phyloP scores from a whole-genome alignment of 2,113 vertebrate genomes.

The Bagarius yarrelli region DNA sequence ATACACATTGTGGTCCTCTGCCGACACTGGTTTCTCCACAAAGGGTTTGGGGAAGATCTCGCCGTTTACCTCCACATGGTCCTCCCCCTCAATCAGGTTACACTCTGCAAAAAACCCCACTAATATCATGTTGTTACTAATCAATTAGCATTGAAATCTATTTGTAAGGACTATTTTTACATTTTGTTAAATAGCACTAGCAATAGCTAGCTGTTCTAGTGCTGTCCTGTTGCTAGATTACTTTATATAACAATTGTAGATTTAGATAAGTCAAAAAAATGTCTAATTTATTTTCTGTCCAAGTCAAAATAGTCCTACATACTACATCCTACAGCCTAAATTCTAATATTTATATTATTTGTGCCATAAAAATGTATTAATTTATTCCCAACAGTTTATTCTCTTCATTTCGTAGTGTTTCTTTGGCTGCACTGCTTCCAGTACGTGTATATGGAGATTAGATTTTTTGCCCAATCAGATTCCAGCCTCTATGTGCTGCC shows the following conservation, averaged over 20 bases:
- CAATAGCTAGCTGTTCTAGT: neutral
- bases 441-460: no score
- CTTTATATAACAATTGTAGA: neutral
- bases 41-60: constrained; percentile 96
- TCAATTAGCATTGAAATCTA: neutral
- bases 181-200: neutral
- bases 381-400: no score
- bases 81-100: constrained; percentile 91
- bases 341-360: neutral
- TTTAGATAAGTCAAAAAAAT: neutral
- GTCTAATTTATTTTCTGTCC: neutral
- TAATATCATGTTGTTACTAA: neutral
- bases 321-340: no score
- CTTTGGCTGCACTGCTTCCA: no score
- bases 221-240: neutral
- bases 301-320: neutral
- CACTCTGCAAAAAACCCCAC: constrained; percentile 76
- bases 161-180: neutral
- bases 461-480: no score
- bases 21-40: constrained; percentile 97
- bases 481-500: no score
- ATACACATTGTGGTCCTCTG: constrained; percentile 98
- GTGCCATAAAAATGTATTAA: no score
- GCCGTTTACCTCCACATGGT: constrained; percentile 96
- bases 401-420: no score